Base-by-base conservation (phyloP, 1,140 invertebrate genomes). In the Melanaphis sacchari region DNA sequence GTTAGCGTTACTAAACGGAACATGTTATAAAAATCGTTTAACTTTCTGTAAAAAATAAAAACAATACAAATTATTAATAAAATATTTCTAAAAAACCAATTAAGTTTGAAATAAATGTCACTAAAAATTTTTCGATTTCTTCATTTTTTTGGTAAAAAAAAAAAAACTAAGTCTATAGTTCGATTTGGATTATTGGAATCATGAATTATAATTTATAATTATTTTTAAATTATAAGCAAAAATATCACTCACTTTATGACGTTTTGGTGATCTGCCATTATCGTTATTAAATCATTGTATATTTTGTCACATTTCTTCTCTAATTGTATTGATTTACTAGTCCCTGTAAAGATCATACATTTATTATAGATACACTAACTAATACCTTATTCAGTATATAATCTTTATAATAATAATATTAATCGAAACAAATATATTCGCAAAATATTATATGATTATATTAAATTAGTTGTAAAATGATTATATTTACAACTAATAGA, bases 21-120 rank as follows among this genome's bases (percentile, higher is more conserved):
- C 7, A 88, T 49, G 41, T 36, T 88, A 36, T 88, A 88, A 49
- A n/a, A 88, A 49, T 49, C 85, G 5, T 88, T 38, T 36, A 88
- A n/a, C 11, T 88, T 88, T 88, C 85, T 88, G n/a, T 36, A 88
- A 87, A 31, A 46, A 43, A n/a, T 41, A 87, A 11, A 87, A 40
- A 84, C 59, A 76, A 76, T 2, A n/a, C 15, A 76, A 76, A 76
- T 18, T 6, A n/a, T 66, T 18, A 8, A 59, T 8, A 52, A 52
- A 31, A 31, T 59, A 59, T 31, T 59, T 2, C 18, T n/a, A 18
- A 36, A 4, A 76, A n/a, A 76, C 31, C 36, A 76, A 76, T 15
- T n/a, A 76, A 18, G 6, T 76, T 76, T 76, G 1, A 76, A n/a
- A n/a, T n/a, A n/a, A 76, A n/a, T 59, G 2, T 11, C 26, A 9